phyloP scores from a whole-genome alignment of 2,888 invertebrate species.

The Rambutsinella grinnellia region DNA sequence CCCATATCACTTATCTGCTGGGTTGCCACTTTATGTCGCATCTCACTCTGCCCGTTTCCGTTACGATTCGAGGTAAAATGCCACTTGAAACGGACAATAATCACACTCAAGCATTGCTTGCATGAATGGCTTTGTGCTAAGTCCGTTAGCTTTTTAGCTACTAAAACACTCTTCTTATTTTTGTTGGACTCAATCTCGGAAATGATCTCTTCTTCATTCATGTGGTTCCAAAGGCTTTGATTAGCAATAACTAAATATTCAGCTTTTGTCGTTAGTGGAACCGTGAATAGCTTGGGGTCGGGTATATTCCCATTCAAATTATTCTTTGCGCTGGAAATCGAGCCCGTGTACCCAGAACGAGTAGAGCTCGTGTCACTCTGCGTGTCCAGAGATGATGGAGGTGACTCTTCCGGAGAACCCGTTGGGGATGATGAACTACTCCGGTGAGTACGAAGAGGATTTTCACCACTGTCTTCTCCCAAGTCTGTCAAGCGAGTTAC shows the following conservation, averaged over 20 bases:
- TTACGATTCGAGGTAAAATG: constrained; percentile 37
- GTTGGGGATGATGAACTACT: constrained; percentile 10
- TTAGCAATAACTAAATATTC: constrained; percentile 87
- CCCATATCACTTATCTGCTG: constrained; percentile 56
- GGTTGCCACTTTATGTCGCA: constrained; percentile 41
- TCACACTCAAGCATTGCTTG: constrained; percentile 87
- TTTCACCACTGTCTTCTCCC: constrained; percentile 44
- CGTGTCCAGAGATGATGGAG: constrained; percentile 40
- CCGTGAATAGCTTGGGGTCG: constrained; percentile 83
- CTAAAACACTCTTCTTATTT: constrained; percentile 71
- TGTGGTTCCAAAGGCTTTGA: constrained; percentile 84
- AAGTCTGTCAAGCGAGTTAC: constrained; percentile 60
- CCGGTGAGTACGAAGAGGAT: constrained; percentile 12
- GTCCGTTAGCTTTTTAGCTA: constrained; percentile 89
- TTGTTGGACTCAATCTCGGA: constrained; percentile 76
- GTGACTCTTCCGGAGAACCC: constrained; percentile 39
- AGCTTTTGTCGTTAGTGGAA: constrained; percentile 83
- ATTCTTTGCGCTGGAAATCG: constrained; percentile 28
- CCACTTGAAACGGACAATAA: constrained; percentile 77
- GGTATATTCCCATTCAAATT: constrained; percentile 71
- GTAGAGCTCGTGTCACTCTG: constrained; percentile 48
- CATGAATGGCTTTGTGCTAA: constrained; percentile 91
- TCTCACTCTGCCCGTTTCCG: constrained; percentile 1
- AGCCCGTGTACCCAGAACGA: constrained; percentile 7
- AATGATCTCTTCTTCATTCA: constrained; percentile 86